Conservation (phyloP, 2,113 vertebrate genomes). For the Cephalopholis sonnerati region DNA sequence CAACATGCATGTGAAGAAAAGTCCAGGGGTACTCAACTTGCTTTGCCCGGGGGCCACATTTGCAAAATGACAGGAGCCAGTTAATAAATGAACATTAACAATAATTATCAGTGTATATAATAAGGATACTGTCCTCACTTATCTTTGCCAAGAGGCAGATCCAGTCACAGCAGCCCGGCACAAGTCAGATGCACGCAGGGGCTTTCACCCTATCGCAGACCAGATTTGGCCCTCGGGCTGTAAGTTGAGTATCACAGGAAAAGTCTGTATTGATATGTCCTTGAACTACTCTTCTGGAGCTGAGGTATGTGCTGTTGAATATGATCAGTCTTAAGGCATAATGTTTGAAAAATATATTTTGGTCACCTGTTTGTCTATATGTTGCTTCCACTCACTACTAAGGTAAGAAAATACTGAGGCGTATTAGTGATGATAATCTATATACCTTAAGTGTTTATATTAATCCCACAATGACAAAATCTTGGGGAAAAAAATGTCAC, state of each 20-base stretch:
- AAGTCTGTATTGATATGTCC: background rate
- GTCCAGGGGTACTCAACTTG: too few relatives aligned
- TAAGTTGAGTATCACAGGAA: too few relatives aligned
- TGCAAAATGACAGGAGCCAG: too few relatives aligned
- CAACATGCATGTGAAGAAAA: background rate
- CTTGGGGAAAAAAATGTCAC: background rate
- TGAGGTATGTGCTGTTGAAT: conserved; percentile 29
- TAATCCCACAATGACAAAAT: background rate
- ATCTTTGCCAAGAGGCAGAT: too few relatives aligned
- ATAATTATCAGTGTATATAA: too few relatives aligned
- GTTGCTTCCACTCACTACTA: background rate
- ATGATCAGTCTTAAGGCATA: conserved; percentile 61
- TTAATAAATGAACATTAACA: too few relatives aligned
- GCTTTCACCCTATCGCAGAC: rapidly evolving
- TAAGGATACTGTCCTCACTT: too few relatives aligned
- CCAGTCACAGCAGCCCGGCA: too few relatives aligned
- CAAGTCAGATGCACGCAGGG: too few relatives aligned
- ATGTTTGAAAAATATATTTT: conserved; percentile 25
- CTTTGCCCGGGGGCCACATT: too few relatives aligned
- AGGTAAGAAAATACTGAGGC: conserved; percentile 32
- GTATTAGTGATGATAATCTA: background rate
- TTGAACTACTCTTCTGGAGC: conserved; percentile 2
- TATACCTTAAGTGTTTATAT: background rate
- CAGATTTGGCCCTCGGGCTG: too few relatives aligned
- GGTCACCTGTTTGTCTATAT: conserved; percentile 23